A percentile compares a stretch with the other conserved stretches of the same genome.
Evolutionary conservation across 2,113 vertebrate species (phyloP).

Genomic region (Ameiurus melas): DNA sequence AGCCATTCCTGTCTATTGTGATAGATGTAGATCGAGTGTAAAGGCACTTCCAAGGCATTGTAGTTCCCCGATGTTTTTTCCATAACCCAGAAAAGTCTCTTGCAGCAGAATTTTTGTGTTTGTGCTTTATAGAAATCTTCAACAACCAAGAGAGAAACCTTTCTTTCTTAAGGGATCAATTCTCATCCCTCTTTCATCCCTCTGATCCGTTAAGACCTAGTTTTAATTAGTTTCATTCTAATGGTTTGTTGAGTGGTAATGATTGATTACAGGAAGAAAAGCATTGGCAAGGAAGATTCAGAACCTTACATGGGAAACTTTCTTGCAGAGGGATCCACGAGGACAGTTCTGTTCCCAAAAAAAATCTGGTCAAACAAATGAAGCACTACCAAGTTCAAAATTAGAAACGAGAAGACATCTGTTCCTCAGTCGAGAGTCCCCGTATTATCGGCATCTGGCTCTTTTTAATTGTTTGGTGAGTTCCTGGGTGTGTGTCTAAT

Average conservation of each 20-base stretch:
- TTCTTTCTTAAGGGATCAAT: not conserved
- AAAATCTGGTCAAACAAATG: not conserved
- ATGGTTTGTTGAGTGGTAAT: not conserved
- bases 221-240: conserved; percentile 4
- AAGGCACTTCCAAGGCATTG: not conserved
- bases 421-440: conserved; percentile 35
- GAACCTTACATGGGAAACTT: not conserved
- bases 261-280: not conserved
- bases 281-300: not conserved
- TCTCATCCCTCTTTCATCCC: not conserved
- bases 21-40: too few species aligned
- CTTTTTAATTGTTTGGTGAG: conserved; percentile 45
- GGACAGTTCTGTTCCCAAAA: not conserved
- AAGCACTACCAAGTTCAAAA: not conserved
- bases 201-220: not conserved
- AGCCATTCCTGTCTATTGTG: not conserved
- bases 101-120: not conserved
- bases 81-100: not conserved
- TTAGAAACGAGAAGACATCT: conserved; percentile 9
- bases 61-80: not conserved
- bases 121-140: not conserved
- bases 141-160: not conserved
- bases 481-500: conserved; percentile 39
- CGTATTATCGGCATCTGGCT: conserved; percentile 39
- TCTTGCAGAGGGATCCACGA: not conserved